Base-by-base conservation (phyloP, 1,140 invertebrate species). In the Proctacanthus coquilletti region DNA sequence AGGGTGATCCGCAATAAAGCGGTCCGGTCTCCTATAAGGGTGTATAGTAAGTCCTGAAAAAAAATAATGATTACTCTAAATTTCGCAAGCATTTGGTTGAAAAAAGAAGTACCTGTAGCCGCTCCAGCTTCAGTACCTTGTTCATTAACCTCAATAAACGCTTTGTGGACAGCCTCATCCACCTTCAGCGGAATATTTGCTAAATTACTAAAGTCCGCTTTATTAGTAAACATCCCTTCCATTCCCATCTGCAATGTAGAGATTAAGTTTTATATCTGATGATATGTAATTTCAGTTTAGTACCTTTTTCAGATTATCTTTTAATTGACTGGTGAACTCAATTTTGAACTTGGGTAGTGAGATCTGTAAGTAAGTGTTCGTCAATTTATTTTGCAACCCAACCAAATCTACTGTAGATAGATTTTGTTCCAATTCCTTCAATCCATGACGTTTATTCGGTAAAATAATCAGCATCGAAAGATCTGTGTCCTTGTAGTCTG, bases 271-370 rank as follows among this genome's bases (percentile, higher is more conserved):
- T 15, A 6, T 34, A 10, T 6, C 8, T 32, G 0, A 5, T 27
- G 14, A 30, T 4, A 10, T 13, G 18, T 31, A 21, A 10, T 19
- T 34, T 36, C 13, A 38, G 17, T 46, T 15, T n/a, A 36, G 51
- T 53, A 79, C 75, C 57, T 71, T 53, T 18, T 47, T 51, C 15
- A 84, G 53, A 41, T 63, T 47, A 1, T 68, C 57, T 20, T 64
- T 64, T 42, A 84, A 49, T 30, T 79, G 54, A 14, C 74, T 55
- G 2, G 61, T 66, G 19, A 66, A 60, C 51, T 82, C 75, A 31
- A 83, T 62, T 50, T 76, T 80, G 48, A 85, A 84, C 51, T 72
- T 79, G 1, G 81, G 80, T 40, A 85, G 51, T 34, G 54, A 51
- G 0, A 81, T 58, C 13, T 56, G 42, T 3, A 77, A 57, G 40